Evolutionary conservation across 2,888 invertebrate genomes (phyloP).

Genomic region (Drosophila multiciliata): DNA sequence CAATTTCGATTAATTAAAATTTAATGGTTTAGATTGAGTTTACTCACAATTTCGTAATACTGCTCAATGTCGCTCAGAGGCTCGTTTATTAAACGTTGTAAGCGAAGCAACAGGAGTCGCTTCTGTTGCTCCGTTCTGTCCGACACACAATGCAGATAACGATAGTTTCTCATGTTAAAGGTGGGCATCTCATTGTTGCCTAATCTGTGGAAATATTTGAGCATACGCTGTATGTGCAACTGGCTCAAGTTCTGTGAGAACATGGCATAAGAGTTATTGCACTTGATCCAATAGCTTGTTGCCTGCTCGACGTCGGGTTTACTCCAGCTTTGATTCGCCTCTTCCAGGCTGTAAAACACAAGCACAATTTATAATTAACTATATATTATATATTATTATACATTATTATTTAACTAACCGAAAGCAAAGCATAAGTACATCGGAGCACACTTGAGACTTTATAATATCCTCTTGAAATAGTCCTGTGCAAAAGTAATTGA

Average conservation of each 20-base stretch:
- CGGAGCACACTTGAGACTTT: conserved; percentile 55
- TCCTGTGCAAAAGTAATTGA: conserved; percentile 39
- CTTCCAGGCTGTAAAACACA: conserved; percentile 40
- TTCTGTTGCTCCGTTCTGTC: conserved; percentile 13
- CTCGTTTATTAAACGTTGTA: conserved; percentile 25
- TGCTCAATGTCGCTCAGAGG: conserved; percentile 22
- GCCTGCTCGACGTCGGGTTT: conserved; percentile 10
- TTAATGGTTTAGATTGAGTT: not conserved
- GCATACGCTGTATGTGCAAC: conserved; percentile 56
- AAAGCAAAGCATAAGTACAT: conserved; percentile 61
- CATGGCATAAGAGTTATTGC: conserved; percentile 56
- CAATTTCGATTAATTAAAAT: not conserved
- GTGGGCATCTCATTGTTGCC: conserved; percentile 6
- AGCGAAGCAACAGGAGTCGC: conserved; percentile 25
- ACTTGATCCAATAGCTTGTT: conserved; percentile 47
- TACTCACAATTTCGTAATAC: conserved; percentile 69
- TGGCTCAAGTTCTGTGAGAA: conserved; percentile 56
- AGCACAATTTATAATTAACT: not conserved
- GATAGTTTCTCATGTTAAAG: conserved; percentile 36
- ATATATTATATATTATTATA: too few species aligned
- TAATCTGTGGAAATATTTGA: conserved; percentile 54
- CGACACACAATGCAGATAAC: conserved; percentile 41
- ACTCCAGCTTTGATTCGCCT: conserved; percentile 41
- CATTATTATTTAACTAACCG: conserved; percentile 39
- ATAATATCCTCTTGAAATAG: conserved; percentile 48